Conservation (phyloP, 2,113 vertebrate genomes). For the Dryoscopus gambensis region DNA sequence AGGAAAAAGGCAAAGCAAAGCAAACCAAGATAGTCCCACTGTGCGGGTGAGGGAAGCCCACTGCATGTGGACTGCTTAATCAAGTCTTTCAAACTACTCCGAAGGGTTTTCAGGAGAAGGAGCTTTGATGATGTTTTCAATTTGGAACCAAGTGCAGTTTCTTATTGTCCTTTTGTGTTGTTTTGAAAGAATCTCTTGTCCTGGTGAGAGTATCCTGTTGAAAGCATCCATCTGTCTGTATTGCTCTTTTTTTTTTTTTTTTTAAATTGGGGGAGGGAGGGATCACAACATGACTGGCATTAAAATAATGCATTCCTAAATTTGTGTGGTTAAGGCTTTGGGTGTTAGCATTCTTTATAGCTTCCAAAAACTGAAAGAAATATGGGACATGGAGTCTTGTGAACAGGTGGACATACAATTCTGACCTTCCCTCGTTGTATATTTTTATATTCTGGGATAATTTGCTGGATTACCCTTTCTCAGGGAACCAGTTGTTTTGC, state of each 20-base stretch:
- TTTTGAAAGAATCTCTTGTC: background rate
- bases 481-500: slow-evolving; percentile 25
- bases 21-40: accelerated
- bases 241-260: background rate
- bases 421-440: background rate
- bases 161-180: background rate
- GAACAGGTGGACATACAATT: slow-evolving; percentile 1
- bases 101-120: background rate
- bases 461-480: background rate
- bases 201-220: background rate
- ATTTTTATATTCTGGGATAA: slow-evolving; percentile 34
- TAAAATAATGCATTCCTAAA: background rate
- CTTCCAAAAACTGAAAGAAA: slow-evolving; percentile 10
- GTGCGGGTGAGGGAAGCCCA: background rate
- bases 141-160: background rate
- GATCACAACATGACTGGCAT: background rate
- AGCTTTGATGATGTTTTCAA: background rate
- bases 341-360: background rate
- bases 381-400: background rate
- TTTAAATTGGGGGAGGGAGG: background rate
- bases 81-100: background rate
- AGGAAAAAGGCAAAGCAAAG: background rate
- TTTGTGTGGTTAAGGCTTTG: background rate
- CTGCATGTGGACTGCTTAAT: background rate
- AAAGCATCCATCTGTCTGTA: background rate